Conservation (phyloP, 2,888 invertebrate species). For the Serrognathus titanus region DNA sequence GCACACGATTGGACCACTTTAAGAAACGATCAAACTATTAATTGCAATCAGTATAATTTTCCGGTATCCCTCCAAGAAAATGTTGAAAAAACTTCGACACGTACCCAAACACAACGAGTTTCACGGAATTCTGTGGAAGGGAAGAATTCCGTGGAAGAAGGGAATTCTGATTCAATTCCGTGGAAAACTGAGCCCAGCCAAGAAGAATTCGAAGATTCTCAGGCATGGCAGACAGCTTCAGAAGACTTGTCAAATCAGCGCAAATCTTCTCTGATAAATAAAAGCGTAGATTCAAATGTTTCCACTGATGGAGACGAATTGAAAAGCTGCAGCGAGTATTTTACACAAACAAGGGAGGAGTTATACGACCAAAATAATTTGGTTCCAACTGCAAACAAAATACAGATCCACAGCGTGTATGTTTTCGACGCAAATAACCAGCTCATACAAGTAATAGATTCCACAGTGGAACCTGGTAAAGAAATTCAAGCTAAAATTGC, state of each 20-base stretch:
- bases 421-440: conserved; percentile 10
- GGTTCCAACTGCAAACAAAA: neutral
- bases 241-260: neutral
- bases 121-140: no score
- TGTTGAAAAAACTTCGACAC: conserved; percentile 22
- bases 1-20: no score
- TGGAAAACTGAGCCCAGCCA: neutral
- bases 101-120: neutral
- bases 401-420: conserved; percentile 11
- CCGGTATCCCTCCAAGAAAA: conserved; percentile 15
- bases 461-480: no score
- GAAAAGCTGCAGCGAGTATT: conserved; percentile 8
- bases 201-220: neutral
- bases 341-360: conserved; percentile 11
- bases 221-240: neutral
- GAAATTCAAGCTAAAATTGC: no score
- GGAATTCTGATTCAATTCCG: neutral
- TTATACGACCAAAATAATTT: neutral
- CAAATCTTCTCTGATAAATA: neutral
- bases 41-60: conserved; percentile 18
- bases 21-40: no score
- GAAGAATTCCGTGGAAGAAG: no score
- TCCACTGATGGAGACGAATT: conserved; percentile 4
- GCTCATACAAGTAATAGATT: neutral
- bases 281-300: conserved; percentile 5